Evolutionary conservation across 1,140 invertebrate genomes (phyloP).

Genomic region (Bombus picipes): DNA sequence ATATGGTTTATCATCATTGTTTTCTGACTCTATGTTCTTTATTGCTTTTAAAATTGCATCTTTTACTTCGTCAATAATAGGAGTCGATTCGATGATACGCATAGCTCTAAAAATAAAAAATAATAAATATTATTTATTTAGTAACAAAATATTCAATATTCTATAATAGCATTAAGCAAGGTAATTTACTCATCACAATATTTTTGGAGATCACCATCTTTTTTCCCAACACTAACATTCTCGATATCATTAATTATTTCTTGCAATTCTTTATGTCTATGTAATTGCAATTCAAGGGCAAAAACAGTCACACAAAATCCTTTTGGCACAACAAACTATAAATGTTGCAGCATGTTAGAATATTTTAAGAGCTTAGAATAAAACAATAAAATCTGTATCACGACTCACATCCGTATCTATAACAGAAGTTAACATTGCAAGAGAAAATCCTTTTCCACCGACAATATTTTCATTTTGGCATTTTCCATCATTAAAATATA

Average conservation of each 20-base stretch:
- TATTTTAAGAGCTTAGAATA: background rate
- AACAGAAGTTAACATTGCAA: conserved; percentile 85
- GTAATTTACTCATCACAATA: conserved; percentile 53
- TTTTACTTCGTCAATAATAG: conserved; percentile 63
- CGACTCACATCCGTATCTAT: conserved; percentile 78
- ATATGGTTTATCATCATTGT: conserved; percentile 27
- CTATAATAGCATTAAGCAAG: background rate
- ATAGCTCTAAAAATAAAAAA: conserved; percentile 64
- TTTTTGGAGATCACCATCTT: conserved; percentile 42
- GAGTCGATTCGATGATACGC: conserved; percentile 59
- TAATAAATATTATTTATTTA: conserved; percentile 12
- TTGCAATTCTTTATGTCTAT: conserved; percentile 67
- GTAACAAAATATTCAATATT: conserved; percentile 3
- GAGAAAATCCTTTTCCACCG: conserved; percentile 89
- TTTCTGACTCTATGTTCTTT: conserved; percentile 72
- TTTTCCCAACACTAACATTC: conserved; percentile 45
- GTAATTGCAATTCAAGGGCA: conserved; percentile 84
- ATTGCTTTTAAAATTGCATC: conserved; percentile 77
- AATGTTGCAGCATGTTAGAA: background rate
- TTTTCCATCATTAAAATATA: conserved; percentile 76
- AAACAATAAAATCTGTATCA: background rate
- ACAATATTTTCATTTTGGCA: conserved; percentile 81
- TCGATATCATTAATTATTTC: conserved; percentile 55
- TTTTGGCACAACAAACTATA: conserved; percentile 82
- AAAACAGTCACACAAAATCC: conserved; percentile 85